These are phyloP conservation scores for Spea multiplicata DNA, from an alignment of 2,113 vertebrate species.

Conservation along the genomic window DNA sequence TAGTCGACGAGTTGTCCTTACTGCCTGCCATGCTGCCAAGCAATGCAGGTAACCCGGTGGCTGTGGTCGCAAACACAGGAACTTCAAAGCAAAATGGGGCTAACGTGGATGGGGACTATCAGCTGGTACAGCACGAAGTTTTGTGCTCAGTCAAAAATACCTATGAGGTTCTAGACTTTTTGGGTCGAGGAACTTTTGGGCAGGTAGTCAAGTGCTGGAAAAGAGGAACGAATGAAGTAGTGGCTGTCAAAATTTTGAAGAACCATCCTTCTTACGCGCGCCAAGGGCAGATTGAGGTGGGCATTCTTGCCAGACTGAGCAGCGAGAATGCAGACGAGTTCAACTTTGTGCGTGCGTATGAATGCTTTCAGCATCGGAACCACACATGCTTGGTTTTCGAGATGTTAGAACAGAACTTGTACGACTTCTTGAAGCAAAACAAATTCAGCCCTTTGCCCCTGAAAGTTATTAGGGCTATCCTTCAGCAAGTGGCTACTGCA, in stretches of 20 bases:
- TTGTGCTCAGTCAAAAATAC: conserved; percentile 95
- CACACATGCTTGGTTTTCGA: conserved; percentile 98
- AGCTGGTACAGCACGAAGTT: conserved; percentile 95
- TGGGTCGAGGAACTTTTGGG: conserved; percentile 95
- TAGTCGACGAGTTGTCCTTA: conserved; percentile 94
- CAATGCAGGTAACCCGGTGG: conserved; percentile 80
- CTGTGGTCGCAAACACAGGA: conserved; percentile 70
- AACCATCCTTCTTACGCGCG: conserved; percentile 96
- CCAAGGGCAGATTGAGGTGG: conserved; percentile 96
- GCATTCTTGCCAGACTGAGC: conserved; percentile 92
- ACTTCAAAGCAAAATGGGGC: conserved; percentile 76
- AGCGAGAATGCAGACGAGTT: conserved; percentile 95
- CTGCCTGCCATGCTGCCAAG: conserved; percentile 97
- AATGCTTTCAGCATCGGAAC: conserved; percentile 97
- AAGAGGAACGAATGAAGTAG: conserved; percentile 89
- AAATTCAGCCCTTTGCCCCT: conserved; percentile 97
- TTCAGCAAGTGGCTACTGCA: conserved; percentile 96
- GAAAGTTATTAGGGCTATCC: conserved; percentile 95
- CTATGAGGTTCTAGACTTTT: conserved; percentile 96
- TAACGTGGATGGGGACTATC: conserved; percentile 90
- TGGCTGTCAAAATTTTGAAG: conserved; percentile 97
- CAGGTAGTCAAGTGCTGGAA: conserved; percentile 99
- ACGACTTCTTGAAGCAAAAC: conserved; percentile 98
- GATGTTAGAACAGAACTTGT: conserved; percentile 98
- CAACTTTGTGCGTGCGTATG: conserved; percentile 95